phyloP scores from a whole-genome alignment of 2,888 invertebrate species.

The Notodonta dromedarius region DNA sequence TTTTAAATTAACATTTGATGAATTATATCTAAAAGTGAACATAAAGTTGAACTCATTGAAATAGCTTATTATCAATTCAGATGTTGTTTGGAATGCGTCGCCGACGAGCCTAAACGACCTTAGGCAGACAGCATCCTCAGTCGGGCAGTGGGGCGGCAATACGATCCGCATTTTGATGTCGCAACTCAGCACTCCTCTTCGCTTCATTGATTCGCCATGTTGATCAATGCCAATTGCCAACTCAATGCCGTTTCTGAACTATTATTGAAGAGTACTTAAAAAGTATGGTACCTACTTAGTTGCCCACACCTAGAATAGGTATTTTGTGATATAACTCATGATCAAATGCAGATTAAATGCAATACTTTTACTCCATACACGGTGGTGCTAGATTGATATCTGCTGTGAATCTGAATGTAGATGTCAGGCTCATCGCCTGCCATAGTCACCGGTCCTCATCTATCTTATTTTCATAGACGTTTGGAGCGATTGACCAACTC shows the following conservation, averaged over 20 bases:
- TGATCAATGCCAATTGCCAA: conserved; percentile 35
- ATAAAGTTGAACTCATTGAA: not conserved
- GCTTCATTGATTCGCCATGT: conserved; percentile 23
- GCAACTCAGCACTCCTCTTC: conserved; percentile 39
- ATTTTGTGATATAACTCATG: no score
- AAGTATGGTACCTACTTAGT: no score
- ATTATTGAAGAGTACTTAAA: not conserved
- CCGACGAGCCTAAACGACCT: conserved; percentile 19
- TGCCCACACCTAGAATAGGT: no score
- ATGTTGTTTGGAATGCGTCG: conserved; percentile 11
- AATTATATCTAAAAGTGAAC: not conserved
- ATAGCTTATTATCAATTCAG: conserved; percentile 2
- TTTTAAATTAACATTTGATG: conserved; percentile 9
- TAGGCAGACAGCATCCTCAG: conserved; percentile 45
- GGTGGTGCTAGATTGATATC: no score
- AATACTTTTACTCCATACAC: no score
- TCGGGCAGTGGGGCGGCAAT: conserved; percentile 56
- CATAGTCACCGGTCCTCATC: no score
- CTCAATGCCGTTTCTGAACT: conserved; percentile 34
- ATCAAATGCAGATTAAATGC: no score
- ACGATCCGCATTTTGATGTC: conserved; percentile 63
- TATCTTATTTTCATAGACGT: no score
- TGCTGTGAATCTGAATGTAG: no score
- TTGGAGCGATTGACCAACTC: no score
- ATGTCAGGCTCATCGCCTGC: no score